Evolutionary conservation across 2,888 invertebrate genomes (phyloP).

Genomic region (Polyploca ridens): DNA sequence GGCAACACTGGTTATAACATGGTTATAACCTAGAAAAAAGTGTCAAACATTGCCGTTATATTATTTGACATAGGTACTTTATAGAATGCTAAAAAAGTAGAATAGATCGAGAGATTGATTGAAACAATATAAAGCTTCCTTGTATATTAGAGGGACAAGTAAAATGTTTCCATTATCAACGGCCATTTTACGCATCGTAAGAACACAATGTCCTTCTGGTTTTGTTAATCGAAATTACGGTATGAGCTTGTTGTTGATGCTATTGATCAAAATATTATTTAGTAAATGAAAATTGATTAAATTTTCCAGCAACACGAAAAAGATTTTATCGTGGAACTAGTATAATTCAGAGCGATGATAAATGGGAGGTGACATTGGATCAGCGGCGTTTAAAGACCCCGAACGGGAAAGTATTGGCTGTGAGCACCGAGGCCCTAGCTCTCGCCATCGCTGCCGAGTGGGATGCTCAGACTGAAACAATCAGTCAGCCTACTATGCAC

Average conservation of each 20-base stretch:
- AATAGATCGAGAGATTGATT: too few species aligned
- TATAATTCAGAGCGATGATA: constrained; percentile 87
- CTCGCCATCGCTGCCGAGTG: constrained; percentile 97
- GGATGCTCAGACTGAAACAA: constrained; percentile 92
- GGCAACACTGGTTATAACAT: too few species aligned
- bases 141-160: neutral
- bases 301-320: constrained; percentile 81
- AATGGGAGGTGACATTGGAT: constrained; percentile 95
- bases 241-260: constrained; percentile 28
- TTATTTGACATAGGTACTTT: too few species aligned
- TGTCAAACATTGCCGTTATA: too few species aligned
- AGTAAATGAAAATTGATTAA: neutral
- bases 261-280: neutral
- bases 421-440: constrained; percentile 94
- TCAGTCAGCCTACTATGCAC: constrained; percentile 94
- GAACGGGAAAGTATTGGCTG: constrained; percentile 89
- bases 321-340: constrained; percentile 90
- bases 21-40: too few species aligned
- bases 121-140: neutral
- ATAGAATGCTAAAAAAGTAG: too few species aligned
- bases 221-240: constrained; percentile 57
- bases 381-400: constrained; percentile 96
- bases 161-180: constrained; percentile 44
- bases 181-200: constrained; percentile 32
- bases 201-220: constrained; percentile 41